A percentile compares a stretch with the other conserved stretches of the same genome.
Conservation (phyloP, 2,113 vertebrate genomes). For the Vulpes vulpes region DNA sequence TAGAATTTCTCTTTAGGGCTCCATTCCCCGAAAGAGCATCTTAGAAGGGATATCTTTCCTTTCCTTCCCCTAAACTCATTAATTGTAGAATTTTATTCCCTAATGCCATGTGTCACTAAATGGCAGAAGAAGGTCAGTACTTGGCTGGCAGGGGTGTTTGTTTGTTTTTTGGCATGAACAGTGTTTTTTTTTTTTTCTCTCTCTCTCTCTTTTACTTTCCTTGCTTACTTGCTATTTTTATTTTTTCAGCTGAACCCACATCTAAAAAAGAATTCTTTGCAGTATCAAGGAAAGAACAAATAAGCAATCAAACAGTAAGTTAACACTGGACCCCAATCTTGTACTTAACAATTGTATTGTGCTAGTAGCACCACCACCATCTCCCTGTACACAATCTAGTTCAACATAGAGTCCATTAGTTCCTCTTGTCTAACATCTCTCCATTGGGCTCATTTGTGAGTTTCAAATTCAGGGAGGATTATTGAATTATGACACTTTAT, state of each 20-base stretch:
- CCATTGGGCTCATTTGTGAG: neutral
- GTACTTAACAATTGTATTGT: neutral
- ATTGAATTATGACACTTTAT: neutral
- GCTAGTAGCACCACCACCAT: neutral
- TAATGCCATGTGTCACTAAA: neutral
- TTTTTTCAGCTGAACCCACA: neutral
- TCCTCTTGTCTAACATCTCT: neutral
- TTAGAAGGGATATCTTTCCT: neutral
- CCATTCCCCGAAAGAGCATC: neutral
- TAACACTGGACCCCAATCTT: neutral
- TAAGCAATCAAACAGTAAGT: neutral
- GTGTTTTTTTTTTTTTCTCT: neutral
- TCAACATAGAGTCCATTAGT: no score
- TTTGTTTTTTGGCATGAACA: neutral
- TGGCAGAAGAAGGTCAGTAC: neutral
- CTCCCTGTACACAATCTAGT: neutral
- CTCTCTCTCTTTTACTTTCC: neutral
- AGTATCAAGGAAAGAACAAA: neutral
- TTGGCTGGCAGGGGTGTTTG: neutral
- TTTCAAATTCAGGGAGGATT: neutral
- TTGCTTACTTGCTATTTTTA: neutral
- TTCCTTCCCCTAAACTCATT: neutral
- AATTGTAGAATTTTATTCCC: neutral
- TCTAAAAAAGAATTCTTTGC: neutral
- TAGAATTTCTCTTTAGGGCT: neutral